Evolutionary conservation across 2,797 vertebrate species (phyloP).

Genomic region (Acipenser ruthenus): DNA sequence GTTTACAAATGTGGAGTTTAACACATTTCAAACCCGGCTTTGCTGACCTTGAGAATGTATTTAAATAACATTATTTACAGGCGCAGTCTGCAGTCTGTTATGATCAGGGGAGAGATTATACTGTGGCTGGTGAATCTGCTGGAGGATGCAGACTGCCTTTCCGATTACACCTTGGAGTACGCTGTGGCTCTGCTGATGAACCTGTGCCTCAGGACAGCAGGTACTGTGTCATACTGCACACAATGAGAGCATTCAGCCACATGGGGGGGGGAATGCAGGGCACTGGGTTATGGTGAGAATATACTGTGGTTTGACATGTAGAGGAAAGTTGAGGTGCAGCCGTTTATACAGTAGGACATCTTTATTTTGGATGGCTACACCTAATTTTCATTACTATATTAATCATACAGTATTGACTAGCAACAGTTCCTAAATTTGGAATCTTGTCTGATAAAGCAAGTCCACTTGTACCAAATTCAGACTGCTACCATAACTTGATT

Average conservation of each 20-base stretch:
- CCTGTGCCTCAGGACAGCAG: conserved; percentile 82
- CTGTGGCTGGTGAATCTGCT: conserved; percentile 80
- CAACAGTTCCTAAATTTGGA: too few species aligned
- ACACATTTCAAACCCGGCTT: too few species aligned
- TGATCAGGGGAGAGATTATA: conserved; percentile 81
- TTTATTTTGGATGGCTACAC: not conserved
- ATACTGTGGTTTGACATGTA: conserved; percentile 5
- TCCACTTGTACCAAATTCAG: too few species aligned
- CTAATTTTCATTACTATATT: too few species aligned
- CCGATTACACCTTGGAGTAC: conserved; percentile 84
- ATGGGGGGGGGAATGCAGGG: too few species aligned
- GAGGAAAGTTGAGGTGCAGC: not conserved
- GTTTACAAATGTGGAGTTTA: too few species aligned
- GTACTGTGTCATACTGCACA: conserved; percentile 37
- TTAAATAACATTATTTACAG: conserved; percentile 40
- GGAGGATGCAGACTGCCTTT: conserved; percentile 79
- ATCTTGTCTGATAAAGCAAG: too few species aligned
- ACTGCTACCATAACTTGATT: too few species aligned
- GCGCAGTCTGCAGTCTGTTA: conserved; percentile 75
- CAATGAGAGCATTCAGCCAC: too few species aligned
- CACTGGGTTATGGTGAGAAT: conserved; percentile 4
- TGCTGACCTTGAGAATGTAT: not conserved
- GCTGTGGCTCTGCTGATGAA: conserved; percentile 87
- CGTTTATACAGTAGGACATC: not conserved
- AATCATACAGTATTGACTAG: too few species aligned